Percentiles rank a stretch among this genome's conserved stretches.
These are phyloP conservation scores for Cynoglossus semilaevis DNA, from an alignment of 2,113 vertebrate genomes.

Conservation along the genomic window DNA sequence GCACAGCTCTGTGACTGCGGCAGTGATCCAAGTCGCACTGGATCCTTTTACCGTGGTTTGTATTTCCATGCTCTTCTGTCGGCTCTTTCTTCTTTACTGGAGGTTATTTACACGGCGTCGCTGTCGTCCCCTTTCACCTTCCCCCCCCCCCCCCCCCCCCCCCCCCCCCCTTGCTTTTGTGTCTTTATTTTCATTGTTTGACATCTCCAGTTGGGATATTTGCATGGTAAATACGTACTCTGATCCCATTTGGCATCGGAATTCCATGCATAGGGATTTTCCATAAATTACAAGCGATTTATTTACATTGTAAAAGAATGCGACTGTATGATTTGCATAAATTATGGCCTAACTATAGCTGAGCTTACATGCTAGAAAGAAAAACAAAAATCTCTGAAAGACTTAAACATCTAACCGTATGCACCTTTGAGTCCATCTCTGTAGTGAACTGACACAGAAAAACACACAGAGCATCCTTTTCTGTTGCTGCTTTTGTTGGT, in stretches of 20 bases:
- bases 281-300: slow-evolving; percentile 36
- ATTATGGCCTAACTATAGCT: slow-evolving; percentile 58
- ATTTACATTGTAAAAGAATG: slow-evolving; percentile 37
- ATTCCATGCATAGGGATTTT: slow-evolving; percentile 41
- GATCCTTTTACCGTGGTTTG: slow-evolving; percentile 50
- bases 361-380: slow-evolving; percentile 56
- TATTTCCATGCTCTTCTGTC: slow-evolving; percentile 50
- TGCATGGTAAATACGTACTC: slow-evolving; percentile 29
- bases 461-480: too few species aligned
- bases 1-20: slow-evolving; percentile 39
- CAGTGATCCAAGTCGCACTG: slow-evolving; percentile 50
- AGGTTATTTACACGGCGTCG: slow-evolving; percentile 30
- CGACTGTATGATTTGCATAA: slow-evolving; percentile 44
- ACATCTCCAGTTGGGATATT: slow-evolving; percentile 43
- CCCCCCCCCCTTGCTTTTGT: not conserved
- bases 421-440: slow-evolving; percentile 15
- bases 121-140: slow-evolving; percentile 6
- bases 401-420: too few species aligned
- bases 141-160: not conserved
- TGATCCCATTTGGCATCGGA: slow-evolving; percentile 37
- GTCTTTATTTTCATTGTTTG: slow-evolving; percentile 26
- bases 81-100: slow-evolving; percentile 23
- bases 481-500: too few species aligned
- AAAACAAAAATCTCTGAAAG: slow-evolving; percentile 32
- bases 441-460: slow-evolving; percentile 6